Conservation (phyloP, 2,797 vertebrate species). For the Hippoglossus hippoglossus region DNA sequence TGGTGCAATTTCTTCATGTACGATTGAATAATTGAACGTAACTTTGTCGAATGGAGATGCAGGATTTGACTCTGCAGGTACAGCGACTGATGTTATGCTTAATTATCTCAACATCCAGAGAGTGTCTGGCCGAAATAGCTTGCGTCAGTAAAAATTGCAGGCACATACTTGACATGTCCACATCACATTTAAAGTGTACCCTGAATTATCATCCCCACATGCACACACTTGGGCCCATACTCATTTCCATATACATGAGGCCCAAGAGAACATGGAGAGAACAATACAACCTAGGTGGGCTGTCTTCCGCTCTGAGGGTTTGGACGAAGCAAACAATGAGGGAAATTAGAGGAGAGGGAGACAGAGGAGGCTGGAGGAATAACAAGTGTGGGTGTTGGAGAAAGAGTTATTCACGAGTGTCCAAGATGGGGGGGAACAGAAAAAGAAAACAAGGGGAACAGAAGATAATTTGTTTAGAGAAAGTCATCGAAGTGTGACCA, state of each 20-base stretch:
- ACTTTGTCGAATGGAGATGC: not conserved
- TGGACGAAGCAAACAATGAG: not conserved
- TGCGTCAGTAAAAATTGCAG: not conserved
- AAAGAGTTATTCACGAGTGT: slow-evolving; percentile 17
- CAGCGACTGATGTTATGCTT: slow-evolving; percentile 5
- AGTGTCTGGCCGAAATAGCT: not conserved
- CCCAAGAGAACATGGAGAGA: not conserved
- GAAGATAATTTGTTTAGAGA: slow-evolving; percentile 16
- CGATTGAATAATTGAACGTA: slow-evolving; percentile 16
- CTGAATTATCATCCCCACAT: slow-evolving; percentile 1
- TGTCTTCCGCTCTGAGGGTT: slow-evolving; percentile 7
- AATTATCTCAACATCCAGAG: slow-evolving; percentile 11
- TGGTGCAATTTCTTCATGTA: not conserved
- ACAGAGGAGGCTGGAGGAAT: slow-evolving; percentile 9
- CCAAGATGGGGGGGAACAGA: not conserved
- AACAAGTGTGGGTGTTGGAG: slow-evolving; percentile 7
- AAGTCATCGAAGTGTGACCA: slow-evolving; percentile 42
- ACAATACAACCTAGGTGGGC: slow-evolving; percentile 1
- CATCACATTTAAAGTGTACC: not conserved
- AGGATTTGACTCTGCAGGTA: not conserved
- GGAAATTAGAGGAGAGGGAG: not conserved
- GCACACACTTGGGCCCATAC: not conserved
- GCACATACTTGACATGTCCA: not conserved
- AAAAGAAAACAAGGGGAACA: slow-evolving; percentile 4
- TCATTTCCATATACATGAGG: slow-evolving; percentile 51